Evolutionary conservation across 2,797 vertebrate species (phyloP).

Genomic region (Novumbra hubbsi): DNA sequence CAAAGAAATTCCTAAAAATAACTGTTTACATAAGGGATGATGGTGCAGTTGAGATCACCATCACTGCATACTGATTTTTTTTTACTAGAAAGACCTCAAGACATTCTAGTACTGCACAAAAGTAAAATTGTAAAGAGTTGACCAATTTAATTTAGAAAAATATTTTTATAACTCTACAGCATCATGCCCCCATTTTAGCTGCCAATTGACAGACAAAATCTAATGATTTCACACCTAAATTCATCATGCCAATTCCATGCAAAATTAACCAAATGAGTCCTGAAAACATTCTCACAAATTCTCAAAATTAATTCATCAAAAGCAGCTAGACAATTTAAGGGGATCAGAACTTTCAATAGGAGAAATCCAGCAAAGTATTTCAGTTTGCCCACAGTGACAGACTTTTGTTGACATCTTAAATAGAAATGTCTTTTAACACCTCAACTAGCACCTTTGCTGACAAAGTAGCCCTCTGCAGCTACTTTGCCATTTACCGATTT

Average conservation of each 20-base stretch:
- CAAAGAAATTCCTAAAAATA: background rate
- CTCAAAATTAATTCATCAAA: background rate
- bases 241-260: slow-evolving; percentile 53
- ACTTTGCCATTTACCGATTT: no score
- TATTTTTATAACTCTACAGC: slow-evolving; percentile 44
- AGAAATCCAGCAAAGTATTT: slow-evolving; percentile 14
- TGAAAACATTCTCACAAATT: background rate
- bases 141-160: slow-evolving; percentile 49
- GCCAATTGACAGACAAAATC: slow-evolving; percentile 15
- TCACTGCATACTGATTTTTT: background rate
- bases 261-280: slow-evolving; percentile 6
- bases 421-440: slow-evolving; percentile 11
- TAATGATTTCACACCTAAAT: slow-evolving; percentile 15
- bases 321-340: background rate
- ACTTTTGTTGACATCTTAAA: slow-evolving; percentile 14
- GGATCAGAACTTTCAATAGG: background rate
- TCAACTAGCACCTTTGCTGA: background rate
- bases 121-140: background rate
- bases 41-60: background rate
- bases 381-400: slow-evolving; percentile 9
- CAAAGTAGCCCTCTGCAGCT: background rate
- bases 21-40: background rate
- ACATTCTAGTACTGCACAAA: background rate
- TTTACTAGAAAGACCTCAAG: background rate
- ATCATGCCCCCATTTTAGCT: slow-evolving; percentile 21